Conservation (phyloP, 2,888 invertebrate species). For the Palloptera scutellata region DNA sequence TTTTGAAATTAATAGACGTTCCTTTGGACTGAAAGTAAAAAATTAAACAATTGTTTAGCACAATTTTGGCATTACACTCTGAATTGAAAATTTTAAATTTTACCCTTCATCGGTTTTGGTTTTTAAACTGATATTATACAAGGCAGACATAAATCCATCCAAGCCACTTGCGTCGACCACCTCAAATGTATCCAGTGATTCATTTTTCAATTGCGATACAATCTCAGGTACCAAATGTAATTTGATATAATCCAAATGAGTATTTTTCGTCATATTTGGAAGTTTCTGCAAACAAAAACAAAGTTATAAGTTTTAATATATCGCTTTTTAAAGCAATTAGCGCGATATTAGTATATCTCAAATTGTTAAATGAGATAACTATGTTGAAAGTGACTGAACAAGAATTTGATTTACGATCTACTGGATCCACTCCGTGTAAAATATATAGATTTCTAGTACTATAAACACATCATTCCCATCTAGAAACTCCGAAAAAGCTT, state of each 20-base stretch:
- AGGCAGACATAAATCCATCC: constrained; percentile 61
- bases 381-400: no score
- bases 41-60: neutral
- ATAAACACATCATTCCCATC: no score
- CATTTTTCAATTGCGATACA: constrained; percentile 45
- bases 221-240: constrained; percentile 52
- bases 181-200: constrained; percentile 43
- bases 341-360: no score
- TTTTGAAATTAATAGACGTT: constrained; percentile 52
- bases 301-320: no score
- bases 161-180: constrained; percentile 52
- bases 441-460: no score
- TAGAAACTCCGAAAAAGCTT: no score
- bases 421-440: no score
- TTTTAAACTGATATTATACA: constrained; percentile 51
- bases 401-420: no score
- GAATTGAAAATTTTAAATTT: constrained; percentile 1
- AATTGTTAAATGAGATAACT: no score
- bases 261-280: constrained; percentile 5
- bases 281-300: neutral
- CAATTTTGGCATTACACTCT: neutral
- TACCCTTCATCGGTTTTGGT: constrained; percentile 43
- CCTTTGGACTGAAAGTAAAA: constrained; percentile 35
- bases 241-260: constrained; percentile 52
- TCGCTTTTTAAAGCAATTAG: no score